Conservation (phyloP, 2,888 invertebrate genomes). For the Machimus atricapillus region DNA sequence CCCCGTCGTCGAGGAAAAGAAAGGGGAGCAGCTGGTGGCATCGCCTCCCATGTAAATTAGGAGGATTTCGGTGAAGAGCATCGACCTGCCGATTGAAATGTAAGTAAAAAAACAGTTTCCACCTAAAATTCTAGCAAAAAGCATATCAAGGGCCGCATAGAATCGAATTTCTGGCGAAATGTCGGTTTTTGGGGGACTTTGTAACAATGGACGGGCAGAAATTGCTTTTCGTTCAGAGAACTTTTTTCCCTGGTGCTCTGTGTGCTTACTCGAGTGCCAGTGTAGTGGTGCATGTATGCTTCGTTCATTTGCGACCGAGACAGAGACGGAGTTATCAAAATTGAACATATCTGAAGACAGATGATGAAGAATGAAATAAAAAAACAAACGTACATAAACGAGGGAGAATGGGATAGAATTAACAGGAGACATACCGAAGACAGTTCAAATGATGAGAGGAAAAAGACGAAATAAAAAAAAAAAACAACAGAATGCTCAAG, state of each 20-base stretch:
- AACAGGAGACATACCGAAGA: conserved; percentile 36
- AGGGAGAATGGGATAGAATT: conserved; percentile 40
- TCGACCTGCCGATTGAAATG: conserved; percentile 11
- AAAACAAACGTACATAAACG: conserved; percentile 28
- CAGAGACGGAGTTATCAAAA: conserved; percentile 37
- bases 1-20: conserved; percentile 19
- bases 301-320: conserved; percentile 35
- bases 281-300: conserved; percentile 29
- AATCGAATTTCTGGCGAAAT: conserved; percentile 33
- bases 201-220: conserved; percentile 59
- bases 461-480: conserved; percentile 32
- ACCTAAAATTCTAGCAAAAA: not conserved
- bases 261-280: not conserved
- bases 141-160: not conserved
- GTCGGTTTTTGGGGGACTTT: conserved; percentile 57
- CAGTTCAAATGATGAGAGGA: conserved; percentile 38
- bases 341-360: conserved; percentile 35
- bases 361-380: conserved; percentile 37
- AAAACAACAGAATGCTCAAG: conserved; percentile 40
- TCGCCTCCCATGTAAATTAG: conserved; percentile 17
- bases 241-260: conserved; percentile 39
- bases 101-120: not conserved
- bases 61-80: conserved; percentile 16
- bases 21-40: conserved; percentile 33
- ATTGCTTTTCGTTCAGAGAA: conserved; percentile 55